Conservation (phyloP, 2,888 invertebrate species). For the Julus scanicus region DNA sequence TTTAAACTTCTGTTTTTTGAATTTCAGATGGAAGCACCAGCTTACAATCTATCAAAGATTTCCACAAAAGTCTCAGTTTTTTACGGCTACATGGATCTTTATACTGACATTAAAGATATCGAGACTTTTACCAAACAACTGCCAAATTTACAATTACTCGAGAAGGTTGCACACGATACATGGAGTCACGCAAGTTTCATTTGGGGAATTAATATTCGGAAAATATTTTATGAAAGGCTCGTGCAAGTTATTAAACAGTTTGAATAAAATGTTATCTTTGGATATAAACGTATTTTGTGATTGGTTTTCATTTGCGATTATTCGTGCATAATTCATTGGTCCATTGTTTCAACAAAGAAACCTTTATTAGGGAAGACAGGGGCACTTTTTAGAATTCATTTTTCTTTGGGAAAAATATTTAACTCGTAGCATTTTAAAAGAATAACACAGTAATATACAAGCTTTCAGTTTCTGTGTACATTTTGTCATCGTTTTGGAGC, state of each 20-base stretch:
- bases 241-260: conserved; percentile 28
- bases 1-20: not conserved
- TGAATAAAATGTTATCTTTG: not conserved
- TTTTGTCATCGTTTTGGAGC: no score
- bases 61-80: conserved; percentile 48
- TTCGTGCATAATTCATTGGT: no score
- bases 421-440: no score
- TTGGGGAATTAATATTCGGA: not conserved
- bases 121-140: conserved; percentile 38
- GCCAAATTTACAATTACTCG: not conserved
- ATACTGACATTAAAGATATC: conserved; percentile 41
- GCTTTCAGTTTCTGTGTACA: no score
- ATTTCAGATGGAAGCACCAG: conserved; percentile 49
- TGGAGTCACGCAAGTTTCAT: conserved; percentile 50
- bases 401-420: no score
- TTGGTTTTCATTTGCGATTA: no score
- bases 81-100: conserved; percentile 55
- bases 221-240: conserved; percentile 44
- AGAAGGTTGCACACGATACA: conserved; percentile 38
- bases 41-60: conserved; percentile 51
- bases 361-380: no score
- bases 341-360: no score
- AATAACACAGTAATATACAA: no score
- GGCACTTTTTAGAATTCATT: no score
- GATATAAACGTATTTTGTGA: no score